phyloP scores from a whole-genome alignment of 2,113 vertebrate genomes.

The Galemys pyrenaicus region DNA sequence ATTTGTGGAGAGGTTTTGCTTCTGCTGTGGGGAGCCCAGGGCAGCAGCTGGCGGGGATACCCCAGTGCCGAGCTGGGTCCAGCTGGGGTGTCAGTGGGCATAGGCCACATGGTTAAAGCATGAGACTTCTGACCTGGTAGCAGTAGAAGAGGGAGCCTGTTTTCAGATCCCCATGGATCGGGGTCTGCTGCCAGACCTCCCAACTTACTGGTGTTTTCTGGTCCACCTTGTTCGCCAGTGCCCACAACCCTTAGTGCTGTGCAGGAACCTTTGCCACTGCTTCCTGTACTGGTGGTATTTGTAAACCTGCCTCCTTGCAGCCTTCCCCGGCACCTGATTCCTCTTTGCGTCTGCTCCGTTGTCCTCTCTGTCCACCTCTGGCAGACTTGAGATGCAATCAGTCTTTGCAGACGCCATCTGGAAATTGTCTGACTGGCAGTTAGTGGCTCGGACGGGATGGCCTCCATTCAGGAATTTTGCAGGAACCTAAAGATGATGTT shows the following conservation, averaged over 20 bases:
- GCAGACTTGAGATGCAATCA: background rate
- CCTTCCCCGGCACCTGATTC: background rate
- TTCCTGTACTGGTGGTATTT: background rate
- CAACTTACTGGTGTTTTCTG: background rate
- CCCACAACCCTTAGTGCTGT: background rate
- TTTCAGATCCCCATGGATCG: background rate
- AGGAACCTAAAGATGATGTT: slow-evolving; percentile 52
- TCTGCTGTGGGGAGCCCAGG: background rate
- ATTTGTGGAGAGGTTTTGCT: background rate
- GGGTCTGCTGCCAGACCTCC: background rate
- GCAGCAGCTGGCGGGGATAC: background rate
- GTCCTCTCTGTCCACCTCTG: background rate
- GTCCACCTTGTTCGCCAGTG: background rate
- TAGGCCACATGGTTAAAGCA: background rate
- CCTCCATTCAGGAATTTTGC: slow-evolving; percentile 42
- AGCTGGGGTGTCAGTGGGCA: background rate
- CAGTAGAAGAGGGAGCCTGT: background rate
- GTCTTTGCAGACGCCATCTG: background rate
- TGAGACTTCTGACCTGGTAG: background rate
- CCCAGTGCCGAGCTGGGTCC: background rate
- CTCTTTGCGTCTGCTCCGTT: background rate
- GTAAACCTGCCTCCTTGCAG: background rate
- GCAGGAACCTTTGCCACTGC: background rate
- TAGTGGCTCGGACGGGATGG: background rate
- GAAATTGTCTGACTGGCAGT: background rate